Evolutionary conservation across 2,113 vertebrate species (phyloP).

Genomic region (Albula goreensis): DNA sequence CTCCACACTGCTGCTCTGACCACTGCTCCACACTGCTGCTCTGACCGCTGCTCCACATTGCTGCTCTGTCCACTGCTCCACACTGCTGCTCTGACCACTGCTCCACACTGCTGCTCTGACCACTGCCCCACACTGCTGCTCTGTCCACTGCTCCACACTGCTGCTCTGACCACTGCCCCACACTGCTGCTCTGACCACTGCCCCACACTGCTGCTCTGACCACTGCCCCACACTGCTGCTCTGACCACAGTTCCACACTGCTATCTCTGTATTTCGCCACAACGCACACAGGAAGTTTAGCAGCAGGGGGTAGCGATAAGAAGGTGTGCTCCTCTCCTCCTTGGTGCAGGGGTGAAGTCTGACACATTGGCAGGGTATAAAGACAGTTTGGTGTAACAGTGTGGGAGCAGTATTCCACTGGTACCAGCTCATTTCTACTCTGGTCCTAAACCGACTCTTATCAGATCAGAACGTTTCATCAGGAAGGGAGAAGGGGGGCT

Average conservation of each 20-base stretch:
- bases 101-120: too few species aligned
- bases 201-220: background rate
- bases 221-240: background rate
- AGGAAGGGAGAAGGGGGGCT: conserved; percentile 25
- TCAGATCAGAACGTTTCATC: conserved; percentile 41
- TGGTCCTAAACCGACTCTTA: conserved; percentile 21
- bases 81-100: too few species aligned
- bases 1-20: too few species aligned
- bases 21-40: too few species aligned
- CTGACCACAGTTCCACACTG: background rate
- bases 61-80: too few species aligned
- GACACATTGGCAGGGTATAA: conserved; percentile 17
- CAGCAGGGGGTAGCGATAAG: conserved; percentile 12
- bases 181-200: background rate
- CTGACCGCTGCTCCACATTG: too few species aligned
- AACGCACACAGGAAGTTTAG: background rate
- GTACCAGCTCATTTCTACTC: conserved; percentile 31
- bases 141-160: too few species aligned
- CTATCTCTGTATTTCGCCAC: background rate
- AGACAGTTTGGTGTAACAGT: conserved; percentile 3
- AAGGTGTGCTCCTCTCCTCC: conserved; percentile 5
- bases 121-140: too few species aligned
- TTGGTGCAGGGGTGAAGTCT: conserved; percentile 12
- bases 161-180: too few species aligned
- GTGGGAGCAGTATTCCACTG: conserved; percentile 35